Conservation (phyloP, 2,797 vertebrate genomes). For the Novumbra hubbsi region DNA sequence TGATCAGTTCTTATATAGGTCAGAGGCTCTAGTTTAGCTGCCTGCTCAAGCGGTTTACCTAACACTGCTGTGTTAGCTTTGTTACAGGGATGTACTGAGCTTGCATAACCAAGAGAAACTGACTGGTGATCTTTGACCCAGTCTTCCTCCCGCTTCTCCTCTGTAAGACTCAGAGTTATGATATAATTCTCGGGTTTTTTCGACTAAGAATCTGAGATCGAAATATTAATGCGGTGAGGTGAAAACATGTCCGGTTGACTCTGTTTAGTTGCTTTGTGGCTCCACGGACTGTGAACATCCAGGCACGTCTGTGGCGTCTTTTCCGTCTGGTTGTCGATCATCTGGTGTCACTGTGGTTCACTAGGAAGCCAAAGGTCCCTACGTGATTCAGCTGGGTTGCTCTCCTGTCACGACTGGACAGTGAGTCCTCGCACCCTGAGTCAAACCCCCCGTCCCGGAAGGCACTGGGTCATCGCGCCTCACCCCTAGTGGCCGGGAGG, state of each 20-base stretch:
- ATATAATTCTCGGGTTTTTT: background rate
- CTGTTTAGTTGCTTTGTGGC: background rate
- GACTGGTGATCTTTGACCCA: constrained; percentile 1
- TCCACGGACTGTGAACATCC: background rate
- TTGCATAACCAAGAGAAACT: background rate
- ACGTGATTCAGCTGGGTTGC: background rate
- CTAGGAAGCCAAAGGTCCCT: background rate
- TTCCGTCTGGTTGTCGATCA: background rate
- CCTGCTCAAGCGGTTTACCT: background rate
- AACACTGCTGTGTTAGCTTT: background rate
- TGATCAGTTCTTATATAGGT: background rate
- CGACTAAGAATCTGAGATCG: background rate
- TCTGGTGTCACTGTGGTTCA: background rate
- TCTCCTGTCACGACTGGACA: background rate
- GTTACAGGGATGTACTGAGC: constrained; percentile 1
- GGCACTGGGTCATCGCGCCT: background rate
- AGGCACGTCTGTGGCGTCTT: background rate
- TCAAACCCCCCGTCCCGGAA: background rate
- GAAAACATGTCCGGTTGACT: background rate
- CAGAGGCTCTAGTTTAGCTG: background rate
- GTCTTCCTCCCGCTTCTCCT: background rate
- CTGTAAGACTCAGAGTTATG: background rate
- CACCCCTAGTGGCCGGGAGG: background rate
- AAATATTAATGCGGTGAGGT: background rate
- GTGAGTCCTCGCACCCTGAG: background rate